These are phyloP conservation scores for Morbakka virulenta DNA, from an alignment of 30 jellyfish, hydroid and myxozoan species.

Conservation along the genomic window DNA sequence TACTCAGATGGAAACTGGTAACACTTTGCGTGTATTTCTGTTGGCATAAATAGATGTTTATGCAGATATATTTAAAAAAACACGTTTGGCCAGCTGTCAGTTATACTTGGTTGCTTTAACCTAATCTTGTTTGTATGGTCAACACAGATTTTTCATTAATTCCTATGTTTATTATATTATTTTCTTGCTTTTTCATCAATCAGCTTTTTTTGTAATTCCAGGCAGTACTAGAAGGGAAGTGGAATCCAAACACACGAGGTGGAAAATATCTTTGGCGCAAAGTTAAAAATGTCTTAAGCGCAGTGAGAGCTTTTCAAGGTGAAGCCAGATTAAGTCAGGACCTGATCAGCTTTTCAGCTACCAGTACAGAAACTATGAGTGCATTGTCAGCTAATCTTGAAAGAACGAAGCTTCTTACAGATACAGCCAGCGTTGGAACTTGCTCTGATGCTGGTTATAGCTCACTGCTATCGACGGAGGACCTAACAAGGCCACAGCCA, in stretches of 20 bases:
- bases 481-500: constrained; percentile 78
- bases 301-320: constrained; percentile 63
- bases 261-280: constrained; percentile 78
- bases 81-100: no score
- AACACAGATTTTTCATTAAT: not conserved
- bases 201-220: not conserved
- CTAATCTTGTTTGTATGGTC: no score
- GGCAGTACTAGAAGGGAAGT: constrained; percentile 95
- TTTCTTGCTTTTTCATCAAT: not conserved
- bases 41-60: no score
- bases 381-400: constrained; percentile 22
- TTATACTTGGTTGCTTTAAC: no score
- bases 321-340: constrained; percentile 26
- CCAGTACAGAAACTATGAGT: not conserved
- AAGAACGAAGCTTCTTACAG: not conserved
- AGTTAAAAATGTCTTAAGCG: constrained; percentile 49
- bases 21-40: no score
- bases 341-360: constrained; percentile 48
- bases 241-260: constrained; percentile 73
- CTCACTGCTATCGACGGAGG: constrained; percentile 83
- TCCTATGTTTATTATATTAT: no score
- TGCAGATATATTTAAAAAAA: no score
- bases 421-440: constrained; percentile 87
- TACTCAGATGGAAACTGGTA: no score
- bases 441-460: constrained; percentile 91